Conservation (phyloP, 2,113 vertebrate genomes). For the Leucopsar rothschildi region DNA sequence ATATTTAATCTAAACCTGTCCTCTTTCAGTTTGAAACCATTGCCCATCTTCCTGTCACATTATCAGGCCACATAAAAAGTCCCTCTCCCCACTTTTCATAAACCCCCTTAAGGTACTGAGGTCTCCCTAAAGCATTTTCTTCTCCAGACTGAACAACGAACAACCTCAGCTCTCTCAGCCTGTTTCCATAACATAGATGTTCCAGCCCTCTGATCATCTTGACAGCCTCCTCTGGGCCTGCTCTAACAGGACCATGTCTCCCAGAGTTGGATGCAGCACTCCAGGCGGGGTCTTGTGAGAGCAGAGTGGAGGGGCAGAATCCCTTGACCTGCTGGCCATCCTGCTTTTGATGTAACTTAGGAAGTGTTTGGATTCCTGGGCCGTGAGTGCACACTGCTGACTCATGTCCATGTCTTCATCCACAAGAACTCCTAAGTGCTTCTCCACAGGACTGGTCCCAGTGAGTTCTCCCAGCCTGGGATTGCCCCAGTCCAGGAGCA, state of each 20-base stretch:
- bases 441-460: not conserved
- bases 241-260: not conserved
- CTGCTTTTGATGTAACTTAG: not conserved
- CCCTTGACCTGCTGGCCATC: not conserved
- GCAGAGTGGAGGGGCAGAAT: not conserved
- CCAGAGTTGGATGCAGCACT: not conserved
- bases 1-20: not conserved
- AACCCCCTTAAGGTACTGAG: not conserved
- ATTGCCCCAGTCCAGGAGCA: not conserved
- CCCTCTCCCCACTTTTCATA: not conserved
- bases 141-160: not conserved
- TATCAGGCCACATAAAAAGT: not conserved
- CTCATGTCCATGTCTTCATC: not conserved
- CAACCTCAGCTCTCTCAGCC: not conserved
- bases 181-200: not conserved
- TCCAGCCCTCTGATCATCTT: not conserved
- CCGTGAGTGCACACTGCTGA: accelerated
- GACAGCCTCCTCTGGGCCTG: not conserved
- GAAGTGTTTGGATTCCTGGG: not conserved
- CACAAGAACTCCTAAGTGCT: not conserved
- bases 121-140: not conserved
- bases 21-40: not conserved
- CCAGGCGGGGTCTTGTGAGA: not conserved
- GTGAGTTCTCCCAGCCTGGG: not conserved
- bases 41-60: not conserved